phyloP scores from a whole-genome alignment of 2,113 vertebrate genomes.

The Lepisosteus osseus region DNA sequence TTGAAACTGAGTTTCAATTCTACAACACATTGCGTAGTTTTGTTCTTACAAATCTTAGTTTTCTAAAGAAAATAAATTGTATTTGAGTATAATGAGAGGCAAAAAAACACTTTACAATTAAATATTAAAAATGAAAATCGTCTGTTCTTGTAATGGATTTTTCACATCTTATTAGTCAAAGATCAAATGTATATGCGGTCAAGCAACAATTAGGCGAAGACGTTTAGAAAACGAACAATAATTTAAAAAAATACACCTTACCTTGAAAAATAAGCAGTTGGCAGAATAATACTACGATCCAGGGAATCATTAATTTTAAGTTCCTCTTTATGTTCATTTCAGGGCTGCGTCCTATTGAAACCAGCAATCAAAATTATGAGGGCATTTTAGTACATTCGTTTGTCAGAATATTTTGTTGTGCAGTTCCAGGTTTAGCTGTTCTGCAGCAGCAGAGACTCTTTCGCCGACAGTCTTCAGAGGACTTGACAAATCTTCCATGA shows the following conservation, averaged over 20 bases:
- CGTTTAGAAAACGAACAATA: too few species aligned
- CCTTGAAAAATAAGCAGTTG: conserved; percentile 81
- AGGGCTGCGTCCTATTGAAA: conserved; percentile 65
- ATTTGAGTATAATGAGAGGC: too few species aligned
- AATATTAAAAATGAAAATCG: too few species aligned
- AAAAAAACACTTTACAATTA: too few species aligned
- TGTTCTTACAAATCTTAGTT: too few species aligned
- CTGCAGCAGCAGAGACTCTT: conserved; percentile 2
- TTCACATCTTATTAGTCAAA: too few species aligned
- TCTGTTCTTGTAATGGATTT: too few species aligned
- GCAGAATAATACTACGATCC: conserved; percentile 75
- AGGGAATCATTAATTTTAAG: conserved; percentile 82
- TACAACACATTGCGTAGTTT: too few species aligned
- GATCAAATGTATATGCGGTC: too few species aligned
- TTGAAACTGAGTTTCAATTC: too few species aligned
- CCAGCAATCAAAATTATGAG: conserved; percentile 63
- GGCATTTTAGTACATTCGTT: conserved; percentile 70
- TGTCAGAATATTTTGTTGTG: conserved; percentile 5
- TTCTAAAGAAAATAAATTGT: too few species aligned
- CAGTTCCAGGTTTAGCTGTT: conserved; percentile 7
- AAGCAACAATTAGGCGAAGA: too few species aligned
- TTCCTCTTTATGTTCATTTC: conserved; percentile 91
- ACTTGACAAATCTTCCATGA: conserved; percentile 22
- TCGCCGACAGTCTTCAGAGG: background rate
- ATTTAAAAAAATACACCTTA: conserved; percentile 54